phyloP scores from a whole-genome alignment of 2,888 invertebrate species.

The Drosophila colorata region DNA sequence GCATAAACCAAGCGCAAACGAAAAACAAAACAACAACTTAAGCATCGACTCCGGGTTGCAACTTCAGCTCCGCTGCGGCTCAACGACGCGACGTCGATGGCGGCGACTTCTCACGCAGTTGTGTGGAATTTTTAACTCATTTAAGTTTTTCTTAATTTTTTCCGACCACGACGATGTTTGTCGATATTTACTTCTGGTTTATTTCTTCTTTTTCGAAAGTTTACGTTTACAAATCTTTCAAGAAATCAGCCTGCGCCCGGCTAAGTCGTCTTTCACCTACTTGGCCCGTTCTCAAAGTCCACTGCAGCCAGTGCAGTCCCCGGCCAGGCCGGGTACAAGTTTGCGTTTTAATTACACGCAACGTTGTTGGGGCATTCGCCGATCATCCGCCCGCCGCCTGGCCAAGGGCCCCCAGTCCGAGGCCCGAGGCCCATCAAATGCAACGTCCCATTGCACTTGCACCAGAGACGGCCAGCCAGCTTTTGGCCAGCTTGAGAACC shows the following conservation, averaged over 20 bases:
- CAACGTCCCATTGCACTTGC: slow-evolving; percentile 59
- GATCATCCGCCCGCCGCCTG: slow-evolving; percentile 47
- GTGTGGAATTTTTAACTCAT: slow-evolving; percentile 80
- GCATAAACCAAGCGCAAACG: slow-evolving; percentile 46
- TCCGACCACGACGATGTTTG: slow-evolving; percentile 59
- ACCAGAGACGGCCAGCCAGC: slow-evolving; percentile 12
- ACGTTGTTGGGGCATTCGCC: slow-evolving; percentile 58
- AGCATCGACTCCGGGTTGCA: slow-evolving; percentile 22
- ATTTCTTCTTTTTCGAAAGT: slow-evolving; percentile 77
- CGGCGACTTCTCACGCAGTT: slow-evolving; percentile 79
- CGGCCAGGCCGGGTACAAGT: slow-evolving; percentile 46
- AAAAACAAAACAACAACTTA: slow-evolving; percentile 25
- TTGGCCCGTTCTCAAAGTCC: slow-evolving; percentile 34
- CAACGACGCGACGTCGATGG: slow-evolving; percentile 17
- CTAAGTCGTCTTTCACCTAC: slow-evolving; percentile 70
- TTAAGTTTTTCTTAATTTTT: slow-evolving; percentile 80
- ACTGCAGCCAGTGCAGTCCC: background rate
- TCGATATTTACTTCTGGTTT: slow-evolving; percentile 77
- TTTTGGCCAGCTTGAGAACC: slow-evolving; percentile 34
- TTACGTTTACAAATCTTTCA: slow-evolving; percentile 78
- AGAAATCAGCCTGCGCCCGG: slow-evolving; percentile 68
- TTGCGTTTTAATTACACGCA: slow-evolving; percentile 81
- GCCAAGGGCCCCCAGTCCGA: slow-evolving; percentile 36
- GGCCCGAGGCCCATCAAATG: slow-evolving; percentile 47
- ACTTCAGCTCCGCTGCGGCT: slow-evolving; percentile 6